Conservation (phyloP, 2,888 invertebrate genomes). For the Tuta absoluta region DNA sequence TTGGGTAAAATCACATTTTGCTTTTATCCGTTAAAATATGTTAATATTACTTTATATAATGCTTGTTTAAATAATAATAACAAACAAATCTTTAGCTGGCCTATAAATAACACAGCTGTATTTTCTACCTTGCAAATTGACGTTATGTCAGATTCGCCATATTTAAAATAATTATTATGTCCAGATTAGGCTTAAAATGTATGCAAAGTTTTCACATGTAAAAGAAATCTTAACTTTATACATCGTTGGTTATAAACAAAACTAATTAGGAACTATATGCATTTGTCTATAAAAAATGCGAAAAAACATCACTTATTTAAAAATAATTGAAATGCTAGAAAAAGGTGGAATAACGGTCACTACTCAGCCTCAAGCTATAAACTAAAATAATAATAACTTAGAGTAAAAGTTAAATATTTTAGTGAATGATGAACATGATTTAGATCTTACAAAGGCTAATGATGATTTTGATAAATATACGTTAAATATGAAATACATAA, state of each 20-base stretch:
- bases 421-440: slow-evolving; percentile 40
- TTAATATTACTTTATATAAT: background rate
- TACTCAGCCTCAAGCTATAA: slow-evolving; percentile 42
- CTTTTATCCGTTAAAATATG: background rate
- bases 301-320: slow-evolving; percentile 13
- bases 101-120: background rate
- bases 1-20: slow-evolving; percentile 6
- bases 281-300: slow-evolving; percentile 15
- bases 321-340: slow-evolving; percentile 22
- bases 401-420: slow-evolving; percentile 68
- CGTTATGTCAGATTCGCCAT: background rate
- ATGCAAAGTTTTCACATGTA: background rate
- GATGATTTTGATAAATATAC: slow-evolving; percentile 18
- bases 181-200: background rate
- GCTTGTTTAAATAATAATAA: background rate
- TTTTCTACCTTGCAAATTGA: background rate
- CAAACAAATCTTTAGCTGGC: background rate
- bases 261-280: slow-evolving; percentile 25
- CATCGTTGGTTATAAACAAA: slow-evolving; percentile 12
- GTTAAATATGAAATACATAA: background rate
- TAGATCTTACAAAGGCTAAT: slow-evolving; percentile 6
- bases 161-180: background rate
- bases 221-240: slow-evolving; percentile 10
- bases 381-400: slow-evolving; percentile 71
- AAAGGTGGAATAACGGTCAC: slow-evolving; percentile 21